phyloP scores from a whole-genome alignment of 2,888 invertebrate genomes.

The Rotaria socialis region DNA sequence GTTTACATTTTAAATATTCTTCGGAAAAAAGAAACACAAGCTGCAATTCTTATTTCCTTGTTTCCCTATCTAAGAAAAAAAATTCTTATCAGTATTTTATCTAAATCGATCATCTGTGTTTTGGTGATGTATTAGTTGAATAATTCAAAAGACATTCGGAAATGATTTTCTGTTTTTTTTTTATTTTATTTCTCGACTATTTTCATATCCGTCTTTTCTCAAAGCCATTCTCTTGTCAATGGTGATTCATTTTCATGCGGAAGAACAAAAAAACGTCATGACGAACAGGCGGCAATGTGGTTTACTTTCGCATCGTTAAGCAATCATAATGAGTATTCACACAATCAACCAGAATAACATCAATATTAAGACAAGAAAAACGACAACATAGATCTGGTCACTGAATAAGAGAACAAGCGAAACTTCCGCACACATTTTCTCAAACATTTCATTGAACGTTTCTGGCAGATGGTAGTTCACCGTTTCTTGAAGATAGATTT shows the following conservation, averaged over 20 bases:
- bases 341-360: neutral
- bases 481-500: too few species aligned
- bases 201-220: neutral
- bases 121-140: too few species aligned
- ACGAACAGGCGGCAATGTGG: neutral
- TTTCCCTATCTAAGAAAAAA: too few species aligned
- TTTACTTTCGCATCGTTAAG: neutral
- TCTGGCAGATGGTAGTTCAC: too few species aligned
- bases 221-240: neutral
- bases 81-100: too few species aligned
- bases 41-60: too few species aligned
- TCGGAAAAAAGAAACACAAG: too few species aligned
- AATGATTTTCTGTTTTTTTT: too few species aligned
- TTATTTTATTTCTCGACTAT: neutral
- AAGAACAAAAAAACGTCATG: neutral
- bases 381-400: neutral
- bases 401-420: neutral
- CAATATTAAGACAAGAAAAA: neutral
- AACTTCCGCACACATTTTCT: neutral
- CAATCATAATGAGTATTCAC: neutral
- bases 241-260: neutral
- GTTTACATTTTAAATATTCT: too few species aligned
- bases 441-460: neutral
- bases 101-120: too few species aligned
- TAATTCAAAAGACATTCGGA: neutral